Conservation (phyloP, 2,113 vertebrate genomes). For the Benitochromis conjunctus region DNA sequence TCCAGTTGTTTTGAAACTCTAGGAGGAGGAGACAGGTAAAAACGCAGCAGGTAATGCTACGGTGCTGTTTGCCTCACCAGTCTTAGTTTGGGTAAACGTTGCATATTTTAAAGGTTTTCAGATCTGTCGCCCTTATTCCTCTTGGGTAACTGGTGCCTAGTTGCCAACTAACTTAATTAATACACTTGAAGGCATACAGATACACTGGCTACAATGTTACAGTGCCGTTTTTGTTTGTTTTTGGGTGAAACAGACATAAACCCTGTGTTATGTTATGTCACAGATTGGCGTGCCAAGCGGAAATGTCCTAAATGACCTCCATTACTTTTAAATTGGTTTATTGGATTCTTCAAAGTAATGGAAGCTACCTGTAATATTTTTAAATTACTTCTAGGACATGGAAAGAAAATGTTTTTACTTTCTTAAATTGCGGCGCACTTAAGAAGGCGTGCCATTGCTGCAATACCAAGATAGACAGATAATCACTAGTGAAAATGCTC, state of each 20-base stretch:
- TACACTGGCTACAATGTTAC: neutral
- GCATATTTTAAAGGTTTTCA: neutral
- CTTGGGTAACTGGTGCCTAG: neutral
- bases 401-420: neutral
- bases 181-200: neutral
- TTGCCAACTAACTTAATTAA: neutral
- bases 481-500: slow-evolving; percentile 33
- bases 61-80: neutral
- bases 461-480: slow-evolving; percentile 7
- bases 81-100: neutral
- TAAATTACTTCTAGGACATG: neutral
- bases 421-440: neutral
- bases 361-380: neutral
- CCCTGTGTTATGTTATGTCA: neutral
- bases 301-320: neutral
- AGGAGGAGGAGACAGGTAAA: slow-evolving; percentile 18
- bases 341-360: neutral
- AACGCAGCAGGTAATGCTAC: neutral
- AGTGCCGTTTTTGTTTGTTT: neutral
- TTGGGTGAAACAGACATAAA: neutral
- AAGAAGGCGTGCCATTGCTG: neutral
- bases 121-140: neutral
- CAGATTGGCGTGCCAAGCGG: neutral
- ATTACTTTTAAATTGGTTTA: neutral
- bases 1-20: neutral